These are phyloP conservation scores for Schizaphis graminum DNA, from an alignment of 2,888 invertebrate species.

Conservation along the genomic window DNA sequence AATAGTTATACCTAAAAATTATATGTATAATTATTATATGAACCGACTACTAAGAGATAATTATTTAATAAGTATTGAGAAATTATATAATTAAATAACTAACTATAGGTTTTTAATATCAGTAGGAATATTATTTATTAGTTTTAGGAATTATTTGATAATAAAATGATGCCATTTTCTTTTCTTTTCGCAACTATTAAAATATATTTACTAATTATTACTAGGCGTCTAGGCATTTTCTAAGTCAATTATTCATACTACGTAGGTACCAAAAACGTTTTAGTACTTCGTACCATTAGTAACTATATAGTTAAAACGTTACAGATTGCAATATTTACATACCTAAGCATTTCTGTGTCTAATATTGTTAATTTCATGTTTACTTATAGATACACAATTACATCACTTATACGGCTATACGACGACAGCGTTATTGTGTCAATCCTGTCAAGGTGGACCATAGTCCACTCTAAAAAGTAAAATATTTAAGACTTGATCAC, in stretches of 20 bases:
- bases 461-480: neutral
- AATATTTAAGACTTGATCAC: neutral
- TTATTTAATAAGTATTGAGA: neutral
- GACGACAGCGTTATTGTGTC: neutral
- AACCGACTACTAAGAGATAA: neutral
- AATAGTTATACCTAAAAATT: neutral
- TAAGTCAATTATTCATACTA: neutral
- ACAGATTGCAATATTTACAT: neutral
- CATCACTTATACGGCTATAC: neutral
- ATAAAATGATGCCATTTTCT: neutral
- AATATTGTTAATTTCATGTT: neutral
- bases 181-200: neutral
- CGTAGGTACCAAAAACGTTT: neutral
- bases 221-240: neutral
- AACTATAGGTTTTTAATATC: neutral
- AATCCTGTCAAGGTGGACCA: neutral
- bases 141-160: neutral
- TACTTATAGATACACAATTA: neutral
- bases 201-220: neutral
- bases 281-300: neutral
- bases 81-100: neutral
- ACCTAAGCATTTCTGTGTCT: neutral
- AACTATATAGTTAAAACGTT: neutral
- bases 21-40: neutral
- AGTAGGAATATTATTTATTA: neutral